These are phyloP conservation scores for Gryon sp. DNA, from an alignment of 1,140 invertebrate species.

Conservation along the genomic window DNA sequence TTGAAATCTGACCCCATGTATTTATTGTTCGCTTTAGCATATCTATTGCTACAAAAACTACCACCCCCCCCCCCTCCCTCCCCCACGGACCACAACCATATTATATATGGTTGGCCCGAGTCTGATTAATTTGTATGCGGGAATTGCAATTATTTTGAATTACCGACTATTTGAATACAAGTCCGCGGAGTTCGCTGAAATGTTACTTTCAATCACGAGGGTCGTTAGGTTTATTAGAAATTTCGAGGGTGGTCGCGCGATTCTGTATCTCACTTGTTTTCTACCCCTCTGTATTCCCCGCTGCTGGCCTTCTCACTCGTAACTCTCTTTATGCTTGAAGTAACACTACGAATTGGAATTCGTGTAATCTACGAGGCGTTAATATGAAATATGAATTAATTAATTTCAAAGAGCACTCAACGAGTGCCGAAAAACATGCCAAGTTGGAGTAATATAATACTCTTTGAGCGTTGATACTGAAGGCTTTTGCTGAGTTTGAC, in stretches of 20 bases:
- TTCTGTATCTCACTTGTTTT: slow-evolving; percentile 8
- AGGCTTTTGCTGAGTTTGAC: slow-evolving; percentile 30
- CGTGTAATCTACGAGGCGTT: slow-evolving; percentile 62
- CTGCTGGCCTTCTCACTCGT: slow-evolving; percentile 12
- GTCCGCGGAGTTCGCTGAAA: slow-evolving; percentile 72
- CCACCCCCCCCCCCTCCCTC: too few relatives aligned
- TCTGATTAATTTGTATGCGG: slow-evolving; percentile 66
- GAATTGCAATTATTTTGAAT: slow-evolving; percentile 75
- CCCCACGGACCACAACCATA: too few relatives aligned
- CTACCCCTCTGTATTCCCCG: background rate
- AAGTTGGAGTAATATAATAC: slow-evolving; percentile 43
- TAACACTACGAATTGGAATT: slow-evolving; percentile 59
- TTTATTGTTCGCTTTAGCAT: too few relatives aligned
- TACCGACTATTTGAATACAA: slow-evolving; percentile 71
- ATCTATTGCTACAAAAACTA: too few relatives aligned
- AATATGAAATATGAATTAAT: slow-evolving; percentile 66
- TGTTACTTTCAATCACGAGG: slow-evolving; percentile 79
- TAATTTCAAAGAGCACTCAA: slow-evolving; percentile 58
- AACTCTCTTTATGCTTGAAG: slow-evolving; percentile 67
- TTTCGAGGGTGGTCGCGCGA: slow-evolving; percentile 69
- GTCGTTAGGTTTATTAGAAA: slow-evolving; percentile 79
- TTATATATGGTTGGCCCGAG: too few relatives aligned
- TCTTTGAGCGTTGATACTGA: slow-evolving; percentile 25
- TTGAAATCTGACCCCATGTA: too few relatives aligned
- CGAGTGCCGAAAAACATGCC: slow-evolving; percentile 46